phyloP scores from a whole-genome alignment of 2,797 vertebrate species.

The Psittacula derbiana region DNA sequence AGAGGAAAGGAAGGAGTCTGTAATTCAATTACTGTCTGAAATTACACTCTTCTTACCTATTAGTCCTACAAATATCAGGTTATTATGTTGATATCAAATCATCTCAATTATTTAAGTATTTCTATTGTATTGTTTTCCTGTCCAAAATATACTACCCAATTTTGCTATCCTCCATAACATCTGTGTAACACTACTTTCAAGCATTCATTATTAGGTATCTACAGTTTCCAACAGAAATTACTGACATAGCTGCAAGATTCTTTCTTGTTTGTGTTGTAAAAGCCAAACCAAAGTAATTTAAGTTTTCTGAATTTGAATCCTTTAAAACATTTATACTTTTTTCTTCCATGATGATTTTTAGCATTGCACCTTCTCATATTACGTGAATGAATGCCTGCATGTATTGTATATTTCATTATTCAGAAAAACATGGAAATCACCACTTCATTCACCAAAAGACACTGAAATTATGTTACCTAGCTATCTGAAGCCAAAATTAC shows the following conservation, averaged over 20 bases:
- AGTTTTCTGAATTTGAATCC: background rate
- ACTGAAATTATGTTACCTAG: background rate
- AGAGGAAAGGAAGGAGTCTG: conserved; percentile 35
- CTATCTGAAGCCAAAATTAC: background rate
- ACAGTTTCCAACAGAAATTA: background rate
- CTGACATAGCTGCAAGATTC: background rate
- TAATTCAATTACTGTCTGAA: conserved; percentile 25
- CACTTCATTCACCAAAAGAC: background rate
- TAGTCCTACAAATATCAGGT: conserved; percentile 49
- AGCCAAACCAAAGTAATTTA: background rate
- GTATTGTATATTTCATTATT: background rate
- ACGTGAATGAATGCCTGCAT: background rate
- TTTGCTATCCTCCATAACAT: background rate
- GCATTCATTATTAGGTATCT: background rate
- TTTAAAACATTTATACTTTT: background rate
- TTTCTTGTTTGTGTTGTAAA: background rate
- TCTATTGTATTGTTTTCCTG: conserved; percentile 35
- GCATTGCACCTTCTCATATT: background rate
- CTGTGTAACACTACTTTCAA: background rate
- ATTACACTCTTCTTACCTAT: conserved; percentile 46
- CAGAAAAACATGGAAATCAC: background rate
- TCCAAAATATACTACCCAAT: background rate
- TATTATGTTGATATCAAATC: conserved; percentile 25
- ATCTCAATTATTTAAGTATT: conserved; percentile 53
- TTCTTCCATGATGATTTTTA: background rate